A percentile compares a stretch with the other conserved stretches of the same genome.
Conservation (phyloP, 2,888 invertebrate species). For the Pyrrhosoma nymphula region DNA sequence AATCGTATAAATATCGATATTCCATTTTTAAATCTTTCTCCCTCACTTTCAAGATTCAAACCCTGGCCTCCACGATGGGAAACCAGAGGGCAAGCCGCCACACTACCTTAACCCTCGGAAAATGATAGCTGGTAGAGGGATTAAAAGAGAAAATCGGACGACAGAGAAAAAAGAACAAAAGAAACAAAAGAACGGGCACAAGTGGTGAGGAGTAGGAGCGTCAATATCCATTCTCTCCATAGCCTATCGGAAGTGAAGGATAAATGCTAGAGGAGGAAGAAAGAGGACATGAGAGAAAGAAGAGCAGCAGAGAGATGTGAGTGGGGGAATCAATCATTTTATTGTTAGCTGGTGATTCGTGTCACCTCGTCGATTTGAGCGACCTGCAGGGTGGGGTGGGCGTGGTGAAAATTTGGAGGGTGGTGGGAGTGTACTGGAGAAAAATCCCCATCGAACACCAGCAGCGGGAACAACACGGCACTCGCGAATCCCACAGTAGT, state of each 20-base stretch:
- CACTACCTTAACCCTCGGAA: too few relatives aligned
- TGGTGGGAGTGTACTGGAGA: background rate
- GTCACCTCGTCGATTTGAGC: slow-evolving; percentile 13
- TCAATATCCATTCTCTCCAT: background rate
- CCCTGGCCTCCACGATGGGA: too few relatives aligned
- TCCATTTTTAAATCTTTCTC: too few relatives aligned
- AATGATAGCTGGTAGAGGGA: too few relatives aligned
- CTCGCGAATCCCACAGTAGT: background rate
- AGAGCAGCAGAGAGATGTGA: background rate
- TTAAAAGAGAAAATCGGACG: too few relatives aligned
- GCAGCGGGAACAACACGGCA: background rate
- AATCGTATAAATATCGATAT: too few relatives aligned
- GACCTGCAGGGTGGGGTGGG: background rate
- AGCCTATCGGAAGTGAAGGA: background rate
- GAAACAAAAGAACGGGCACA: background rate
- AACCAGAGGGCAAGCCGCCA: too few relatives aligned
- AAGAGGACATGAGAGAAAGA: background rate
- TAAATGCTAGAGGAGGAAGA: background rate
- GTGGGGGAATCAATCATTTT: slow-evolving; percentile 17
- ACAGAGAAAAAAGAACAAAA: too few relatives aligned
- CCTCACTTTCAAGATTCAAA: too few relatives aligned
- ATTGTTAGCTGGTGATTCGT: slow-evolving; percentile 11
- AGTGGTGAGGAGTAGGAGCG: background rate
- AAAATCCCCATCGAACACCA: background rate
- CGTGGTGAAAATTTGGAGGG: background rate